Conservation (phyloP, 1,140 invertebrate genomes). For the Liolophura sinensis region DNA sequence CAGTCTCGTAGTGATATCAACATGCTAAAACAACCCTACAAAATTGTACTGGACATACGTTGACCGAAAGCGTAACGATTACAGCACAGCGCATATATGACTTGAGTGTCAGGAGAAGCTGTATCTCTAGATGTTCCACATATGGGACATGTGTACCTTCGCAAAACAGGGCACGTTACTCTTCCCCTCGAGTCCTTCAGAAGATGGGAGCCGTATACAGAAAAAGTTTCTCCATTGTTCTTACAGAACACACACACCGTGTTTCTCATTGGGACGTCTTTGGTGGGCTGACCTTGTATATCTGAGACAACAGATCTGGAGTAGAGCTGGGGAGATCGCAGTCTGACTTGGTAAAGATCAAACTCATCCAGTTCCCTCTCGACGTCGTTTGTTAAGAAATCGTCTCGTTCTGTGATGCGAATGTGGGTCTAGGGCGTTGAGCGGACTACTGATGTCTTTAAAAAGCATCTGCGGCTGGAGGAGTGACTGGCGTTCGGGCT, state of each 20-base stretch:
- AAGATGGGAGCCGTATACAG: conserved; percentile 60
- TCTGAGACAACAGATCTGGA: no score
- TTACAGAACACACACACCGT: conserved; percentile 61
- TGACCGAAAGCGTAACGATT: no score
- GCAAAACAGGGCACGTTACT: conserved; percentile 63
- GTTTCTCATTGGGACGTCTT: conserved; percentile 16
- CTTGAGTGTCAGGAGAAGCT: conserved; percentile 16
- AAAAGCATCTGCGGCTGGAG: no score
- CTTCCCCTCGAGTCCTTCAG: conserved; percentile 47
- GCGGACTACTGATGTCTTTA: no score
- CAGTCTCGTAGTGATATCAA: no score
- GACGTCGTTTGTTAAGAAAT: conserved; percentile 10
- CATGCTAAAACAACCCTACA: no score
- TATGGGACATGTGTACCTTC: conserved; percentile 59
- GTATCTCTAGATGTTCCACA: conserved; percentile 63
- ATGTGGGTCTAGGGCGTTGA: conserved; percentile 2
- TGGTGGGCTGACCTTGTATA: background rate
- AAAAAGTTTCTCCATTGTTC: conserved; percentile 62
- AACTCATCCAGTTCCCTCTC: conserved; percentile 17
- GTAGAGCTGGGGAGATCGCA: no score
- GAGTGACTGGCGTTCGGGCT: no score
- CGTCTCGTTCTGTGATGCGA: conserved; percentile 3
- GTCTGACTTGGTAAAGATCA: conserved; percentile 6
- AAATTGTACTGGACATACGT: no score
- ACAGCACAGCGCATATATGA: no score